A percentile compares a stretch with the other conserved stretches of the same genome.
phyloP scores from a whole-genome alignment of 2,888 invertebrate species.

The Amblyjoppa fuscipennis region DNA sequence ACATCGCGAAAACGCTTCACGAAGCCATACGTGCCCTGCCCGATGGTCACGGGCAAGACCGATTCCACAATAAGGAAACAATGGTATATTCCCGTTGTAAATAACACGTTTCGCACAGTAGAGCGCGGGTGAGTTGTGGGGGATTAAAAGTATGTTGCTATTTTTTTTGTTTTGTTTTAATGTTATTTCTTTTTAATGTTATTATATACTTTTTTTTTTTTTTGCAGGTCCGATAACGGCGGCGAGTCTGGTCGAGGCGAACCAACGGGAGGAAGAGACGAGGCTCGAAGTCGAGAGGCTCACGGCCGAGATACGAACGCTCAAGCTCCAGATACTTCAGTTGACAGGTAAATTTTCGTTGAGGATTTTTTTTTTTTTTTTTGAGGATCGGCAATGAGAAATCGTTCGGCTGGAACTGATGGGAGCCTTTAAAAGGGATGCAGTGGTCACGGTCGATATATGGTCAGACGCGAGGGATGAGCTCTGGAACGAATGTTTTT shows the following conservation, averaged over 20 bases:
- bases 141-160: neutral
- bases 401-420: too few relatives aligned
- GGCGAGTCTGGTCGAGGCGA: slow-evolving; percentile 86
- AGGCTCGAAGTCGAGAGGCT: slow-evolving; percentile 88
- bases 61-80: slow-evolving; percentile 67
- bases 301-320: slow-evolving; percentile 88
- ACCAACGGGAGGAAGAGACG: slow-evolving; percentile 88
- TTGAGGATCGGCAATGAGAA: neutral
- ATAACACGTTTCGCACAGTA: slow-evolving; percentile 60
- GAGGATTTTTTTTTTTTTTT: neutral
- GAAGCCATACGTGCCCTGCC: slow-evolving; percentile 39
- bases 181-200: slow-evolving; percentile 18
- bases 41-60: slow-evolving; percentile 45
- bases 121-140: neutral
- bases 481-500: neutral
- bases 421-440: neutral
- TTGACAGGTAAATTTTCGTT: slow-evolving; percentile 84
- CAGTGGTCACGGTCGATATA: neutral
- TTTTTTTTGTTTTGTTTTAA: neutral
- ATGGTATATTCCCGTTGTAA: slow-evolving; percentile 65
- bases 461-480: neutral
- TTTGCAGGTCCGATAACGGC: slow-evolving; percentile 79
- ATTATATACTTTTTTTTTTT: slow-evolving; percentile 27
- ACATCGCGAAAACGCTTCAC: slow-evolving; percentile 60
- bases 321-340: slow-evolving; percentile 88